A percentile compares a stretch with the other conserved stretches of the same genome.
These are phyloP conservation scores for Leptinotarsa defecta DNA, from an alignment of 1,140 invertebrate species.

Conservation along the genomic window DNA sequence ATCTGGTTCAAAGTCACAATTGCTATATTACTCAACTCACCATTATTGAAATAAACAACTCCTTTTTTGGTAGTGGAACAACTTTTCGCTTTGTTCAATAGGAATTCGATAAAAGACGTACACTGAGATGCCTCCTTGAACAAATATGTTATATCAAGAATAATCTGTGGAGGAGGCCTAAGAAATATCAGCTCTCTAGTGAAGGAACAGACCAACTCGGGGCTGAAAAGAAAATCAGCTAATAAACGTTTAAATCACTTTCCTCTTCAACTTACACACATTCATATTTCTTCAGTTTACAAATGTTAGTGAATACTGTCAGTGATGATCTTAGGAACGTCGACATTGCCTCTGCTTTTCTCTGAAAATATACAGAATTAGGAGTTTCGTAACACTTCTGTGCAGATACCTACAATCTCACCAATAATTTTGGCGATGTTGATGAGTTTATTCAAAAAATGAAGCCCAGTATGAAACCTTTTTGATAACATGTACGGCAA, in stretches of 20 bases:
- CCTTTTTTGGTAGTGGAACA: constrained; percentile 28
- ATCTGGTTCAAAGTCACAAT: no score
- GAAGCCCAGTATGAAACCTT: constrained; percentile 19
- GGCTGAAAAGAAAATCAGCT: not conserved
- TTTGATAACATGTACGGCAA: constrained; percentile 28
- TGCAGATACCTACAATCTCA: constrained; percentile 38
- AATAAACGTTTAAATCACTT: not conserved
- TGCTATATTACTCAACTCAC: constrained; percentile 14
- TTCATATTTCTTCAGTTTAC: constrained; percentile 18
- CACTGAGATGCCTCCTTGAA: constrained; percentile 33
- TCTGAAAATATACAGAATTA: constrained; percentile 35
- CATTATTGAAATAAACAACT: constrained; percentile 35
- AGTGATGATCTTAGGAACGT: constrained; percentile 33
- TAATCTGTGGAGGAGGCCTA: constrained; percentile 24
- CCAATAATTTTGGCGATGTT: constrained; percentile 34
- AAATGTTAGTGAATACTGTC: constrained; percentile 33
- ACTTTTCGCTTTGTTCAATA: constrained; percentile 35
- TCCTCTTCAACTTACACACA: constrained; percentile 26
- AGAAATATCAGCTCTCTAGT: constrained; percentile 36
- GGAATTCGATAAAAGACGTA: constrained; percentile 28
- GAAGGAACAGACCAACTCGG: constrained; percentile 21
- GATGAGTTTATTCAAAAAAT: constrained; percentile 35
- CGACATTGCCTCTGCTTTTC: constrained; percentile 29
- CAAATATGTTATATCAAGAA: constrained; percentile 31
- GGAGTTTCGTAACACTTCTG: not conserved